Evolutionary conservation across 1,140 invertebrate genomes (phyloP), one percentile per base, ranked within the genome.

Genomic region (Lithobius niger): DNA sequence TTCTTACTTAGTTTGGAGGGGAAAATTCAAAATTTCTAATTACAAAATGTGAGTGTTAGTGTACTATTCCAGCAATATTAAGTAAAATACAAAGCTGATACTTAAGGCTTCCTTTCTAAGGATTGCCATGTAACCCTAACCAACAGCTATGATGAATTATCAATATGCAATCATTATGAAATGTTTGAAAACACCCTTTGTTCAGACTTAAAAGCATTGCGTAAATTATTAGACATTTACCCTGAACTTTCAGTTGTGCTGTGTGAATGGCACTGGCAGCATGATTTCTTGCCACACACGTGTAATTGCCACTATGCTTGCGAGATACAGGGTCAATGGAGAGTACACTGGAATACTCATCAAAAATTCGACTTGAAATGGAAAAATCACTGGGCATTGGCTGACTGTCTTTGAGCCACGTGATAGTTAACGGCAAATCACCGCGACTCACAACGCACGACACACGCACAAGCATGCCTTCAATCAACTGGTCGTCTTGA

Each of bases 321-420:
- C 85, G 82, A 13, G 79, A 77, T n/a, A 86, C 84, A 59, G 83
- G 81, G 62, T 91, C 86, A 61, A 95, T 91, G 56, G 90, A 83
- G 60, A 96, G 77, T 52, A 84, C 83, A 55, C 86, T 86, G 51
- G 88, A 89, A 71, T 89, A 93, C 67, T 86, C 85, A 67, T 91
- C 87, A 66, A 86, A 76, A 52, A 80, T 69, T 59, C 83, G 74
- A 57, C 80, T 77, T 13, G 78, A 68, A 27, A 77, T 74, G 62
- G 73, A 36, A 36, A 10, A 66, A 54, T 71, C 66, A 22, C 53
- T 54, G 67, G 65, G 65, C 43, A 70, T 66, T 40, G 82, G 78
- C 1, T 77, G 72, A 27, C 74, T 74, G 63, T 81, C 76, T 61
- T 79, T 75, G 57, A 68, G 62, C 84, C 83, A 87, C 57, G 71